Evolutionary conservation across 37 sponge, comb jelly and placozoan genomes (phyloP), one percentile per base, ranked within the genome.

Genomic region (Beroe ovata): DNA sequence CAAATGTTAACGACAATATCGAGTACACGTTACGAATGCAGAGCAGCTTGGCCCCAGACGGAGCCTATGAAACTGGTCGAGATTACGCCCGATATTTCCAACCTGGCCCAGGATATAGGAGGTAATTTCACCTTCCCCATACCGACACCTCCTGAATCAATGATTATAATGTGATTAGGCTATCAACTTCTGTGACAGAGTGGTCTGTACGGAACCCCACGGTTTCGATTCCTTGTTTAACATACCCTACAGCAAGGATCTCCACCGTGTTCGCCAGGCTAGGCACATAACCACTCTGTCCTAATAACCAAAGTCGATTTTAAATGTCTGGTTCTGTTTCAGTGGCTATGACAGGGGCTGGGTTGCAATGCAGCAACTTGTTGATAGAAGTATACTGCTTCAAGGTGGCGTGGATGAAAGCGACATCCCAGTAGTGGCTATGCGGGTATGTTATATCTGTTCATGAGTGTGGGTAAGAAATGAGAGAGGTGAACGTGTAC

Each of bases 11-110:
- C 28, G 54, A 8, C 47, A 11, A 77, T 8, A 38, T 32, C 28
- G 54, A 39, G 26, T 77, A 77, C 54, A 77, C 84, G 8, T 35
- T 77, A 35, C 38, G 84, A 1, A 77, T 77, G 84, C 84, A 77
- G 54, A 77, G 36, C 8, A 42, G 20, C 22, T 8, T 77, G 54
- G 84, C 84, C 2, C 42, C 36, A 3, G 36, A 35, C 4, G 47
- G 84, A 6, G 23, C 3, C 0, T 77, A 35, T 23, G 20, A 77
- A 42, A 77, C 84, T 22, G 84, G 41, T 28, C 3, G 84, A 40
- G 84, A 77, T 4, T 77, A 77, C 84, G 36, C 84, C 23, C n/a
- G 33, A 6, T 77, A 77, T 40, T 77, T 77, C 47, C 0, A 19
- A 3, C 84, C 84, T n/a, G 84, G 84, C 18, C 84, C 84, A 1